Conservation (phyloP, 2,797 vertebrate species). For the Anniella stebbinsi region DNA sequence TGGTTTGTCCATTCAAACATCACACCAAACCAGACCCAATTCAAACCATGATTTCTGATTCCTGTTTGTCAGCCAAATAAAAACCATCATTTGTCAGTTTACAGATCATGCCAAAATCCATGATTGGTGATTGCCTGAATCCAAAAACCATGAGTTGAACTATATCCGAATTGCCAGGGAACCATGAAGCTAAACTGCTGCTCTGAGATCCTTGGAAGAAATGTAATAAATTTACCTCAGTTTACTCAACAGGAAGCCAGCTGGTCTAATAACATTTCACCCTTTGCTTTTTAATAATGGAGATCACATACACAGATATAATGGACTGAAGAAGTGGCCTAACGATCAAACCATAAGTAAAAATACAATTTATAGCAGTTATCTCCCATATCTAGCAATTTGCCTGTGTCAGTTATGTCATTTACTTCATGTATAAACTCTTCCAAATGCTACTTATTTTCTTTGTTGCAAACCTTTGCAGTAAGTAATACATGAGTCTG, state of each 20-base stretch:
- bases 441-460: background rate
- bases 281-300: background rate
- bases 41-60: background rate
- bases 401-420: background rate
- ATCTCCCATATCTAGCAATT: background rate
- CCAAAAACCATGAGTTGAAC: background rate
- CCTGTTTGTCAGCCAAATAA: background rate
- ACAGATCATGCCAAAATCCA: background rate
- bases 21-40: background rate
- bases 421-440: background rate
- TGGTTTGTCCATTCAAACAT: background rate
- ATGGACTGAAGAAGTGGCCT: background rate
- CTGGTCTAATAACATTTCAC: background rate
- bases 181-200: background rate
- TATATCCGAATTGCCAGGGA: background rate
- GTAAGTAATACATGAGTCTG: background rate
- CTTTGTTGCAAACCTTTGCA: background rate
- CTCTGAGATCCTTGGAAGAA: background rate
- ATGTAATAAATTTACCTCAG: background rate
- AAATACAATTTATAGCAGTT: background rate
- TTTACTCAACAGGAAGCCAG: background rate
- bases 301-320: background rate
- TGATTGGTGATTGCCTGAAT: background rate
- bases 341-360: background rate
- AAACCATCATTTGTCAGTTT: background rate